Conservation (phyloP, 2,113 vertebrate genomes). For the Opisthocomus hoazin region DNA sequence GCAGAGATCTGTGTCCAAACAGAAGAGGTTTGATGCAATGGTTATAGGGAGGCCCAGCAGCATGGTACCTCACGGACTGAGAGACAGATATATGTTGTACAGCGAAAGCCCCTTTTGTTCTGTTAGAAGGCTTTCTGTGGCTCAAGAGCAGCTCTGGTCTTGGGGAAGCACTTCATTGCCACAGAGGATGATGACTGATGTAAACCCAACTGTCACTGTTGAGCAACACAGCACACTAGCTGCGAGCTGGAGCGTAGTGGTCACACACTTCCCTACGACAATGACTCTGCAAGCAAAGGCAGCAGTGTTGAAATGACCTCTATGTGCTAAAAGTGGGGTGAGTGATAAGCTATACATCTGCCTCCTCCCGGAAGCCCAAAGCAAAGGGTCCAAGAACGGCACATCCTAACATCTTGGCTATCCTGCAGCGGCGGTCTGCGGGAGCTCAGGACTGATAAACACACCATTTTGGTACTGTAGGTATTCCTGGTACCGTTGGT, state of each 20-base stretch:
- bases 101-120: neutral
- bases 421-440: neutral
- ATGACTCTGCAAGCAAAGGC: slow-evolving; percentile 37
- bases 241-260: neutral
- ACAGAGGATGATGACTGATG: slow-evolving; percentile 52
- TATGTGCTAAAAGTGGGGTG: neutral
- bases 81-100: neutral
- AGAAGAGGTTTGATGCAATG: neutral
- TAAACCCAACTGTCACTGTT: slow-evolving; percentile 64
- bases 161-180: slow-evolving; percentile 41
- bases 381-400: neutral
- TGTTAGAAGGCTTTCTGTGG: neutral
- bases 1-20: neutral
- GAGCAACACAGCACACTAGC: neutral
- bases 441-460: neutral
- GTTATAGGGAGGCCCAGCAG: neutral
- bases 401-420: neutral
- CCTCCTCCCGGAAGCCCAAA: neutral
- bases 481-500: neutral
- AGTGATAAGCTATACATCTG: neutral
- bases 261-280: slow-evolving; percentile 30
- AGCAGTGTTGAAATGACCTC: slow-evolving; percentile 15
- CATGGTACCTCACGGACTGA: neutral
- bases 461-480: neutral
- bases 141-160: neutral